Conservation (phyloP, 2,797 vertebrate species). For the Ctenopoma kingsleyae region DNA sequence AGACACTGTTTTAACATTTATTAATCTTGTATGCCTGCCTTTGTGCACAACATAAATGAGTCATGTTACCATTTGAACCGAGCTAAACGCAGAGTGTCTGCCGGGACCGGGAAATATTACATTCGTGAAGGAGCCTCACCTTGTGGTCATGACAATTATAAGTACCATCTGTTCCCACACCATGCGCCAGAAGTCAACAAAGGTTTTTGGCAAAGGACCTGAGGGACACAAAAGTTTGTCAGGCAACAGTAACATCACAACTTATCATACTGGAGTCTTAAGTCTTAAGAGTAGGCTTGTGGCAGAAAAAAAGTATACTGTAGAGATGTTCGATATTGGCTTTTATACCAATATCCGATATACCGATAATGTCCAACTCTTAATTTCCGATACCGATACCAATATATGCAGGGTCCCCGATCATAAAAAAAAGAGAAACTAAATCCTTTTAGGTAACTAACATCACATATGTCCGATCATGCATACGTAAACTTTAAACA, state of each 20-base stretch:
- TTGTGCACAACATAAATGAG: background rate
- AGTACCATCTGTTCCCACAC: slow-evolving; percentile 91
- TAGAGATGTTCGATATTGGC: too few species aligned
- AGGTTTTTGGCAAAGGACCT: slow-evolving; percentile 91
- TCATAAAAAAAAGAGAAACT: too few species aligned
- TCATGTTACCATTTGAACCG: too few species aligned
- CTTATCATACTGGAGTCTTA: background rate
- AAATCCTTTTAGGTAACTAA: too few species aligned
- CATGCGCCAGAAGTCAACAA: slow-evolving; percentile 90
- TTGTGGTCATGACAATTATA: slow-evolving; percentile 91
- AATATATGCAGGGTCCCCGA: too few species aligned
- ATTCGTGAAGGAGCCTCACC: slow-evolving; percentile 72
- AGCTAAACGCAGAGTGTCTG: too few species aligned
- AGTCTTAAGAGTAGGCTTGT: background rate
- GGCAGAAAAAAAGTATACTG: background rate
- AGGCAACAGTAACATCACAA: background rate
- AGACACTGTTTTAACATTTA: background rate
- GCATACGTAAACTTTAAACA: too few species aligned
- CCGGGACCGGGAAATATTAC: too few species aligned
- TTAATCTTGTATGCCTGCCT: background rate
- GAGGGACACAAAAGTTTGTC: slow-evolving; percentile 38
- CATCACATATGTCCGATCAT: too few species aligned
- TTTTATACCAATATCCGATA: too few species aligned
- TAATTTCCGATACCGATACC: too few species aligned
- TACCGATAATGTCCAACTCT: too few species aligned